Conservation (phyloP, 2,888 invertebrate genomes). For the Apotomis capreana region DNA sequence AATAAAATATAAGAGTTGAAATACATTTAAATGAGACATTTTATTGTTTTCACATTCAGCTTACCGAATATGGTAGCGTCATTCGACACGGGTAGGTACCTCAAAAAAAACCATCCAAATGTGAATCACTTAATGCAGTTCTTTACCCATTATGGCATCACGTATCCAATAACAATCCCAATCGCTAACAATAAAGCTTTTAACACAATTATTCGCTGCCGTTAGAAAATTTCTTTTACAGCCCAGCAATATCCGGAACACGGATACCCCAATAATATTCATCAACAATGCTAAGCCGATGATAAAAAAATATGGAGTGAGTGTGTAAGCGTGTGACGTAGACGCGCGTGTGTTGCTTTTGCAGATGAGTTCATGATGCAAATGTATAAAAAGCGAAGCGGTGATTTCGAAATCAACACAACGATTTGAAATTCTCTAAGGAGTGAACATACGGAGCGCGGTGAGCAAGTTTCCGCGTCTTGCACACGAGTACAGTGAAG, state of each 20-base stretch:
- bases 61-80: conserved; percentile 54
- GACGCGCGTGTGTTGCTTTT: conserved; percentile 56
- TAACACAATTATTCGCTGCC: conserved; percentile 52
- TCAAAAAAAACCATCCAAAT: conserved; percentile 51
- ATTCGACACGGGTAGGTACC: conserved; percentile 32
- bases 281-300: conserved; percentile 68
- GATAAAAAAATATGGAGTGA: conserved; percentile 66
- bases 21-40: conserved; percentile 47
- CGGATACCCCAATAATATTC: conserved; percentile 67
- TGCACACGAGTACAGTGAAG: conserved; percentile 64
- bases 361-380: conserved; percentile 78
- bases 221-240: conserved; percentile 54
- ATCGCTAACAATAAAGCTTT: conserved; percentile 47
- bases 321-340: conserved; percentile 58
- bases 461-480: conserved; percentile 74
- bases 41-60: conserved; percentile 51
- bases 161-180: conserved; percentile 22
- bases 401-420: conserved; percentile 82
- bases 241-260: conserved; percentile 61
- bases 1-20: conserved; percentile 23
- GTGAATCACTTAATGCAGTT: conserved; percentile 52
- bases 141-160: conserved; percentile 37
- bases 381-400: conserved; percentile 80
- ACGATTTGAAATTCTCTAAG: conserved; percentile 78
- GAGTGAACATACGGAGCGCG: conserved; percentile 72